Evolutionary conservation across 2,888 invertebrate genomes (phyloP).

Genomic region (Papilio protenor): DNA sequence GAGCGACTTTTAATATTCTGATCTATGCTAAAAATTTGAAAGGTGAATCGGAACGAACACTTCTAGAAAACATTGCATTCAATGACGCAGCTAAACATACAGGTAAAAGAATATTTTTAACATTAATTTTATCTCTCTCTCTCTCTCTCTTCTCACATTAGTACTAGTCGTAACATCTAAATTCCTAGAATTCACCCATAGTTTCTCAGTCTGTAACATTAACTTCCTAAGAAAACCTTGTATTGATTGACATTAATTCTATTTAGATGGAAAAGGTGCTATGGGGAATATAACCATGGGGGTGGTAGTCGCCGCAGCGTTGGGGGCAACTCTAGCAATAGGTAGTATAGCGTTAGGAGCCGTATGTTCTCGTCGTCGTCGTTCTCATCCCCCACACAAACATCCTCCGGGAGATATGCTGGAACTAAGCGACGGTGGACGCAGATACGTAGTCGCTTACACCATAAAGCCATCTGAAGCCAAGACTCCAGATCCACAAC

Average conservation of each 20-base stretch:
- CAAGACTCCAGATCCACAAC: slow-evolving; percentile 87
- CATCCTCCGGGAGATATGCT: slow-evolving; percentile 81
- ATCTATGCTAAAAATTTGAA: slow-evolving; percentile 94
- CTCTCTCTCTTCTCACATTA: neutral
- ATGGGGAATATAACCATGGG: slow-evolving; percentile 90
- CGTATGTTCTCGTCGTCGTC: slow-evolving; percentile 67
- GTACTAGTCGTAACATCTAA: neutral
- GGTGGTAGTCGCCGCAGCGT: slow-evolving; percentile 77
- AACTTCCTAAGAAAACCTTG: neutral
- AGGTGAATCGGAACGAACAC: slow-evolving; percentile 91
- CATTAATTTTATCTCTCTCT: too few species aligned
- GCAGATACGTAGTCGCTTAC: slow-evolving; percentile 93
- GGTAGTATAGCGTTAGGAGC: slow-evolving; percentile 70
- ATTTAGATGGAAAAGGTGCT: slow-evolving; percentile 87
- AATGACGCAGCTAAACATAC: slow-evolving; percentile 94
- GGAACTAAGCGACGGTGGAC: slow-evolving; percentile 91
- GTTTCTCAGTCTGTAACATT: neutral
- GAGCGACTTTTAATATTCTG: slow-evolving; percentile 88
- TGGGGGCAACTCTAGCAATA: slow-evolving; percentile 68
- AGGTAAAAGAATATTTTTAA: slow-evolving; percentile 80
- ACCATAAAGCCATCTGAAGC: slow-evolving; percentile 88
- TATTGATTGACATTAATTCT: neutral
- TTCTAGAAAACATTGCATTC: slow-evolving; percentile 93
- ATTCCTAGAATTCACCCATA: too few species aligned
- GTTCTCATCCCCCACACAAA: slow-evolving; percentile 72